Conservation (phyloP, 2,797 vertebrate genomes). For the Sebastes kiyomatsui region DNA sequence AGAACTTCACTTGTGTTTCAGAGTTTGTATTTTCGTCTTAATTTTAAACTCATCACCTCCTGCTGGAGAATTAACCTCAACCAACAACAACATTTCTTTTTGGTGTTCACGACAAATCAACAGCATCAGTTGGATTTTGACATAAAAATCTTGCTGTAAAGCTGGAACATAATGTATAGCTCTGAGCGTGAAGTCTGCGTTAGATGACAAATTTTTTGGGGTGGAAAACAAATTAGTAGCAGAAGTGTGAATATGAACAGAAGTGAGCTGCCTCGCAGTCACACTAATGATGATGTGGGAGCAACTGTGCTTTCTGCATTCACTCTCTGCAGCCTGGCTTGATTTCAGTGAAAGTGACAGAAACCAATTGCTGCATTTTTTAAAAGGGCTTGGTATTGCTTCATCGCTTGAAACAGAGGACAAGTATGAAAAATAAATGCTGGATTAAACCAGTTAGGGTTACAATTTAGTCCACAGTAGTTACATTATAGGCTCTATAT, state of each 20-base stretch:
- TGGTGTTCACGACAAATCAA: not conserved
- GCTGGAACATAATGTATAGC: not conserved
- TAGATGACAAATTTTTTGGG: conserved; percentile 3
- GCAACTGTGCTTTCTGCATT: conserved; percentile 31
- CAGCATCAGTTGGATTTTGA: not conserved
- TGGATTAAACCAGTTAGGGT: conserved; percentile 2
- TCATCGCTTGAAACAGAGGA: conserved; percentile 22
- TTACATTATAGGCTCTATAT: not conserved
- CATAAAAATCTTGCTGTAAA: not conserved
- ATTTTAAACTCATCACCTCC: not conserved
- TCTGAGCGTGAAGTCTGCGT: not conserved
- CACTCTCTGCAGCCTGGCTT: conserved; percentile 29
- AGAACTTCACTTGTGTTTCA: not conserved
- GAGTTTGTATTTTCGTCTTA: not conserved
- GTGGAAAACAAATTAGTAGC: conserved; percentile 31
- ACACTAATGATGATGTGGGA: conserved; percentile 47
- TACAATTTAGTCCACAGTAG: not conserved
- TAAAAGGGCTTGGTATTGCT: conserved; percentile 8
- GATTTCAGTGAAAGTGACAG: conserved; percentile 30
- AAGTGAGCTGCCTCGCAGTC: conserved; percentile 44
- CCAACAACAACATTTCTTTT: not conserved
- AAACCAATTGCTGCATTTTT: conserved; percentile 33
- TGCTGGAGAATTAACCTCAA: not conserved
- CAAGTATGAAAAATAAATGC: conserved; percentile 17
- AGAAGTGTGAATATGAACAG: conserved; percentile 54